These are phyloP conservation scores for Craniophora ligustri DNA, from an alignment of 2,888 invertebrate species.

Conservation along the genomic window DNA sequence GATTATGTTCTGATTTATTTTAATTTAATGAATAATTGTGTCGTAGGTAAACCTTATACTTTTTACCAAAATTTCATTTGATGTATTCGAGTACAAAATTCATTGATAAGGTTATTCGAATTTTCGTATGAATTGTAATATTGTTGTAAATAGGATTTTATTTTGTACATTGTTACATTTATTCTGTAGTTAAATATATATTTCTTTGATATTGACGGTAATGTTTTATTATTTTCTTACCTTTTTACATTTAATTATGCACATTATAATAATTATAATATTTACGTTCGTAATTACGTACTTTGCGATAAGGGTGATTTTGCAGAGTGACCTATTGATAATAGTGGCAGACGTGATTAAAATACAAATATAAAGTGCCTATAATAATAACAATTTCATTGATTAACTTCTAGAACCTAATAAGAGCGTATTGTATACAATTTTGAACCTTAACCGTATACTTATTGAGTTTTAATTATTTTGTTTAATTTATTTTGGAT, in stretches of 20 bases:
- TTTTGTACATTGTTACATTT: constrained; percentile 74
- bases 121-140: constrained; percentile 60
- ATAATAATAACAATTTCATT: constrained; percentile 54
- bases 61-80: constrained; percentile 68
- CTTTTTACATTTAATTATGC: constrained; percentile 41
- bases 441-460: constrained; percentile 18
- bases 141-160: constrained; percentile 72
- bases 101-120: constrained; percentile 59
- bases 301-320: constrained; percentile 47
- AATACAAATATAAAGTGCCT: constrained; percentile 45
- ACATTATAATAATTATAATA: constrained; percentile 39
- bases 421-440: constrained; percentile 17
- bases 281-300: constrained; percentile 46
- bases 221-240: constrained; percentile 54
- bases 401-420: constrained; percentile 51
- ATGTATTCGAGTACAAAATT: constrained; percentile 69
- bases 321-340: constrained; percentile 49
- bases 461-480: constrained; percentile 15
- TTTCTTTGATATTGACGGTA: constrained; percentile 73
- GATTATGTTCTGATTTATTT: constrained; percentile 53
- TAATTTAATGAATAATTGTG: constrained; percentile 57
- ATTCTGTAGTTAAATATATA: constrained; percentile 78
- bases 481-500: constrained; percentile 21
- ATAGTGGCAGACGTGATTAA: constrained; percentile 48
- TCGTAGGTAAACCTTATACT: constrained; percentile 64